phyloP scores from a whole-genome alignment of 2,113 vertebrate genomes.

The Pachycephala philippinensis region DNA sequence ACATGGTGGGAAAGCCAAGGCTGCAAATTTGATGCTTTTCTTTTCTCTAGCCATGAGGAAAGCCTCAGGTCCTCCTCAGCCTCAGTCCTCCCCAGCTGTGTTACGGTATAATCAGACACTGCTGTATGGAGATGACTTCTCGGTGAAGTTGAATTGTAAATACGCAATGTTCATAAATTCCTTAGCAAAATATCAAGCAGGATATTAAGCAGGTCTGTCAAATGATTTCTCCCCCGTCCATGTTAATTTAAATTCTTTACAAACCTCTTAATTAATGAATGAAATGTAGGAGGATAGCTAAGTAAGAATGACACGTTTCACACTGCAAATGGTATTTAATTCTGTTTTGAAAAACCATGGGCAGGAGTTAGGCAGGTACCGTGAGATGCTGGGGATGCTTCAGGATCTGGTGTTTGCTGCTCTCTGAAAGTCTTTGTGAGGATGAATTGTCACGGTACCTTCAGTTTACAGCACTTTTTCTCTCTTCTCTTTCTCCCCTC shows the following conservation, averaged over 20 bases:
- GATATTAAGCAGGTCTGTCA: slow-evolving; percentile 48
- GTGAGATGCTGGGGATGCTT: neutral
- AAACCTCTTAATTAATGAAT: slow-evolving; percentile 67
- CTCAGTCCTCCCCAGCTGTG: neutral
- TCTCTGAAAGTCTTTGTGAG: neutral
- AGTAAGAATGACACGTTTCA: slow-evolving; percentile 35
- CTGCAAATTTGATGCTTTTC: neutral
- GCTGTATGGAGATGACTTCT: slow-evolving; percentile 1
- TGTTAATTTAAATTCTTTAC: slow-evolving; percentile 55
- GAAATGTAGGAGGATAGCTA: slow-evolving; percentile 41
- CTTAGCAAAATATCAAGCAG: slow-evolving; percentile 52
- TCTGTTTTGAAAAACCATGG: slow-evolving; percentile 14
- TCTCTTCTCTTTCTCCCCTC: slow-evolving; percentile 15
- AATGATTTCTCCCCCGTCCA: slow-evolving; percentile 26
- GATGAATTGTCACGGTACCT: neutral
- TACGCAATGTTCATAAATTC: slow-evolving; percentile 42
- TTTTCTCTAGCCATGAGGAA: neutral
- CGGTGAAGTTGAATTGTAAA: slow-evolving; percentile 22
- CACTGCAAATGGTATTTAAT: slow-evolving; percentile 11
- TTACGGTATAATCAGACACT: neutral
- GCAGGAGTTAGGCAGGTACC: neutral
- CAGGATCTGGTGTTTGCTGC: neutral
- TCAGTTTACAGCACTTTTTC: neutral
- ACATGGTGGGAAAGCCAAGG: neutral
- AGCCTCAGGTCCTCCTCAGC: neutral